These are phyloP conservation scores for Temnopleurus reevesii DNA, from an alignment of 53 echinoderm and acorn worm genomes.

Conservation along the genomic window DNA sequence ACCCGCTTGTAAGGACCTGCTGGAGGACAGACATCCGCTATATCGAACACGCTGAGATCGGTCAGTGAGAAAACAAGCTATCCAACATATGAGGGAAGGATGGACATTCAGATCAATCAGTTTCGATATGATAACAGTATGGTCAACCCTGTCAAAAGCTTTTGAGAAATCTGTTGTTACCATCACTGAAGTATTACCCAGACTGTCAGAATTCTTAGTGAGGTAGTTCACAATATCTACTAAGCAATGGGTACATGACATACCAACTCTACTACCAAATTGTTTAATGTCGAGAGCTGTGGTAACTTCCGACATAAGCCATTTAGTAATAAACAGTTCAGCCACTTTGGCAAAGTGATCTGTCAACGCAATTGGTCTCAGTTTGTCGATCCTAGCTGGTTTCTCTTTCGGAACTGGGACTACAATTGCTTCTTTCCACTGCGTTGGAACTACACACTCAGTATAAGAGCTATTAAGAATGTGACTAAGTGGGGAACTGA, in stretches of 20 bases:
- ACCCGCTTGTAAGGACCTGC: background rate
- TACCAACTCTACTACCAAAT: conserved; percentile 3
- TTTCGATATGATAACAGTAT: background rate
- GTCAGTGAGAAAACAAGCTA: background rate
- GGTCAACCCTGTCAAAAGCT: background rate
- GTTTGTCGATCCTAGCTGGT: conserved; percentile 5
- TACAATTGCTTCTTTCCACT: conserved; percentile 26
- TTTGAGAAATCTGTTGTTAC: conserved; percentile 10
- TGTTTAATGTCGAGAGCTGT: conserved; percentile 1
- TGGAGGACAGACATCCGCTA: background rate
- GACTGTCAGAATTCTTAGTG: background rate
- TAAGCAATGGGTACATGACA: conserved; percentile 21
- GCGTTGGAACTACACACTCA: background rate
- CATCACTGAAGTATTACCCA: background rate
- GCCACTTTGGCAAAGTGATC: conserved; percentile 32
- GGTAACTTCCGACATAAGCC: background rate
- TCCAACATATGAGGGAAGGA: background rate
- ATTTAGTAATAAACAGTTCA: background rate
- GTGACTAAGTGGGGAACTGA: conserved; percentile 5
- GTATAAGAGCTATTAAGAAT: background rate
- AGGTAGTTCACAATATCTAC: background rate
- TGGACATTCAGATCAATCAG: background rate
- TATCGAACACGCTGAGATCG: background rate
- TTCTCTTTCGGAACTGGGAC: conserved; percentile 31
- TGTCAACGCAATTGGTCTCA: conserved; percentile 35